Base-by-base conservation (phyloP, 2,113 vertebrate species). In the Alosa alosa region DNA sequence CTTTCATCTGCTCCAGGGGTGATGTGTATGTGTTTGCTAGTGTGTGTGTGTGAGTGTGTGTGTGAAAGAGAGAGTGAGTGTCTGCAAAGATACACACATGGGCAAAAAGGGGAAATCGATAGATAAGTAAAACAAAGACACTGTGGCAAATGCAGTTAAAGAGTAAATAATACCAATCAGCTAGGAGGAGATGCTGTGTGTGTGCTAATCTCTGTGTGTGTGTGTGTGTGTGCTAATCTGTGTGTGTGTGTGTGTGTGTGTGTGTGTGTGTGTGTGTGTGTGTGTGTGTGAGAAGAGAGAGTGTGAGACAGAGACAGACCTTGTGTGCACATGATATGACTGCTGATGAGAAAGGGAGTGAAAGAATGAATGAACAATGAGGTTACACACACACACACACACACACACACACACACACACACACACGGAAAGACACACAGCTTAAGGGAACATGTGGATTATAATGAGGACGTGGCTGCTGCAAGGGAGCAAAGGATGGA, bases 141-240 rank as follows among this genome's bases (percentile, higher is more conserved):
- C 10, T n/a, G 44, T 89, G 88, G 88, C 91, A 87, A 84, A 84
- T 86, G 87, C 91, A 92, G 90, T 93, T 93, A 92, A 88, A 86
- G 90, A 93, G 90, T 91, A 93, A 92, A 94, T 92, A 91, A 92
- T 93, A 91, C 85, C 86, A 88, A 88, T 87, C 87, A 86, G 88
- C 85, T 90, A 84, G 89, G 87, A 93, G 84, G 44, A 91, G 91
- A 90, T 82, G 36, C 31, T 36, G 22, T 81, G 13, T 47, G 50
- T 55, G 47, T 11, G 1, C 13, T n/a, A 31, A 4, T 72, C 22
- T 25, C n/a, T 72, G n/a, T 72, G n/a, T 72, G n/a, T 31, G n/a
- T 72, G 6, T 68, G 22, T 68, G 22, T 68, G 60, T 68, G 60
- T n/a, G n/a, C n/a, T n/a, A n/a, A n/a, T n/a, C n/a, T n/a, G n/a